A percentile compares a stretch with the other conserved stretches of the same genome.
These are phyloP conservation scores for Temnothorax rugatulus DNA, from an alignment of 2,888 invertebrate genomes.

Conservation along the genomic window DNA sequence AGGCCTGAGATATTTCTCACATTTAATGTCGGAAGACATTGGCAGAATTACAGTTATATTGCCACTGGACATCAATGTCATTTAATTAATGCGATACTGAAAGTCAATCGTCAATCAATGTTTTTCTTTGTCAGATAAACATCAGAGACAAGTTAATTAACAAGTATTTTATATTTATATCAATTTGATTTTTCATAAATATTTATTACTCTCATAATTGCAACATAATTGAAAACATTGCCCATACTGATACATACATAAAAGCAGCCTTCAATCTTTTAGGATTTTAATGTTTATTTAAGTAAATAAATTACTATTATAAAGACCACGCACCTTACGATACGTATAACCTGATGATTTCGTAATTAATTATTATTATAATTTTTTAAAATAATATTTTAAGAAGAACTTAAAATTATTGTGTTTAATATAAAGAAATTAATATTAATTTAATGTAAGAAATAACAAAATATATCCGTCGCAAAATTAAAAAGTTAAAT, in stretches of 20 bases:
- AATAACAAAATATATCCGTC: not conserved
- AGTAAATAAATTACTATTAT: not conserved
- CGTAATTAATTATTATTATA: not conserved
- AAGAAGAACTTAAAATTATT: not conserved
- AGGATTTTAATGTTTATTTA: not conserved
- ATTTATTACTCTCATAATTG: constrained; percentile 3
- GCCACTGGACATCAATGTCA: not conserved
- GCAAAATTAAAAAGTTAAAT: not conserved
- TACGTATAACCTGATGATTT: not conserved
- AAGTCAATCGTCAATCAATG: constrained; percentile 31
- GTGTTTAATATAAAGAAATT: not conserved
- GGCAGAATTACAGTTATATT: constrained; percentile 9
- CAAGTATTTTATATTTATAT: not conserved
- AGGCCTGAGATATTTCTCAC: not conserved
- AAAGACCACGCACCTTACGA: not conserved
- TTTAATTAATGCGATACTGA: constrained; percentile 44
- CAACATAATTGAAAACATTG: not conserved
- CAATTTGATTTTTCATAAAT: not conserved
- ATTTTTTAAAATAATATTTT: not conserved
- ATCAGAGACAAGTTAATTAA: constrained; percentile 39
- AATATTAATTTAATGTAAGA: not conserved
- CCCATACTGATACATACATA: not conserved
- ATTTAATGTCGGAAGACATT: not conserved
- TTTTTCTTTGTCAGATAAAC: constrained; percentile 8
- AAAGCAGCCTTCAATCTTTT: not conserved